Conservation (phyloP, 64 coral and sea anemone genomes). For the Montipora capricornis region DNA sequence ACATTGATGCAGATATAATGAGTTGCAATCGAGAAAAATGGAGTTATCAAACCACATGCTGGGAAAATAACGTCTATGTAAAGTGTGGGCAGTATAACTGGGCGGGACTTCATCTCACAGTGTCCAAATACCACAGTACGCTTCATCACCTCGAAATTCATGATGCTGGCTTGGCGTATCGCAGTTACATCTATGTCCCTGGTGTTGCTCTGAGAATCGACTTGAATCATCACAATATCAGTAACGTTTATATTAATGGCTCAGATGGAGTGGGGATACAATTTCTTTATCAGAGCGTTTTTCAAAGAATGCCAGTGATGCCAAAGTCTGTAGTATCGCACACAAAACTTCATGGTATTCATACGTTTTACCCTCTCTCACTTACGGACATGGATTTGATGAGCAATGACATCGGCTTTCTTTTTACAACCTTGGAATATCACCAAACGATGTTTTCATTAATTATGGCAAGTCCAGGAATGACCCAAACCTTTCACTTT, state of each 20-base stretch:
- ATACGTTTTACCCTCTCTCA: not conserved
- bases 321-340: conserved; percentile 57
- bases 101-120: conserved; percentile 66
- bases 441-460: not conserved
- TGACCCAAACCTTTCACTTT: not conserved
- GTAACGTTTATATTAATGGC: conserved; percentile 32
- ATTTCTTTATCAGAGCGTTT: conserved; percentile 42
- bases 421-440: conserved; percentile 1
- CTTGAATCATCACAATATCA: conserved; percentile 64
- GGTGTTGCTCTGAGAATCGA: conserved; percentile 68
- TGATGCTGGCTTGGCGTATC: conserved; percentile 71
- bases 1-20: conserved; percentile 55
- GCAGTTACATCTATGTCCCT: conserved; percentile 55
- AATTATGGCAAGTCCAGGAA: conserved; percentile 42
- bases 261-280: conserved; percentile 48
- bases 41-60: conserved; percentile 45
- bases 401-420: conserved; percentile 26
- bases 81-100: conserved; percentile 56
- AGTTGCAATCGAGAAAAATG: conserved; percentile 46
- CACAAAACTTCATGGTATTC: conserved; percentile 50
- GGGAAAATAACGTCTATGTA: not conserved
- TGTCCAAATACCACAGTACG: conserved; percentile 44
- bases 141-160: conserved; percentile 65
- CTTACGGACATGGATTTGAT: conserved; percentile 46
- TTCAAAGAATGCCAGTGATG: conserved; percentile 25